Evolutionary conservation across 2,113 vertebrate species (phyloP).

Genomic region (Chionis minor): DNA sequence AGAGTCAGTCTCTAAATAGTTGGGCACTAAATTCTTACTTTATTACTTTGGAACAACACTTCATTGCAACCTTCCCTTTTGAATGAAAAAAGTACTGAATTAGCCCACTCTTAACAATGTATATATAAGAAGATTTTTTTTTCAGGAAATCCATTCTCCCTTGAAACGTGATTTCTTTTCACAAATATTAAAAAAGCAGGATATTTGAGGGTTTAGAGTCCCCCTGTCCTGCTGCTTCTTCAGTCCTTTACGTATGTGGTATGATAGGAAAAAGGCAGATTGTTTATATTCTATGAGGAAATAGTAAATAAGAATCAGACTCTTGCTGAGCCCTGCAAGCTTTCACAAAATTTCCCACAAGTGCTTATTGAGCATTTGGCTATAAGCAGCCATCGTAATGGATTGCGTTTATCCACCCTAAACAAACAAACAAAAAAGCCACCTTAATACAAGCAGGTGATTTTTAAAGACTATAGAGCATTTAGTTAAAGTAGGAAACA

Average conservation of each 20-base stretch:
- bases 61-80: not conserved
- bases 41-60: not conserved
- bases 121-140: not conserved
- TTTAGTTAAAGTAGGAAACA: not conserved
- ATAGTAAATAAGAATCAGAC: not conserved
- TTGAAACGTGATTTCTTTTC: not conserved
- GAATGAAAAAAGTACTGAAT: not conserved
- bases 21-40: not conserved
- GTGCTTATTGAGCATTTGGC: not conserved
- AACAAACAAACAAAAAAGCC: not conserved
- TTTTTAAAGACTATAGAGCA: not conserved
- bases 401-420: not conserved
- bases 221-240: not conserved
- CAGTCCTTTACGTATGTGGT: not conserved
- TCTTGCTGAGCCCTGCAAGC: not conserved
- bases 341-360: not conserved
- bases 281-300: slow-evolving; percentile 25
- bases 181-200: not conserved
- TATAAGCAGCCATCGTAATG: not conserved
- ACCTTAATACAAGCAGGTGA: not conserved
- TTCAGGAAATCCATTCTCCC: not conserved
- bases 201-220: not conserved
- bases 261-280: not conserved
- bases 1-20: not conserved
- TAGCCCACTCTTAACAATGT: not conserved